Evolutionary conservation across 2,888 invertebrate genomes (phyloP), one percentile per base, ranked within the genome.

Genomic region (Conomelus anceps): DNA sequence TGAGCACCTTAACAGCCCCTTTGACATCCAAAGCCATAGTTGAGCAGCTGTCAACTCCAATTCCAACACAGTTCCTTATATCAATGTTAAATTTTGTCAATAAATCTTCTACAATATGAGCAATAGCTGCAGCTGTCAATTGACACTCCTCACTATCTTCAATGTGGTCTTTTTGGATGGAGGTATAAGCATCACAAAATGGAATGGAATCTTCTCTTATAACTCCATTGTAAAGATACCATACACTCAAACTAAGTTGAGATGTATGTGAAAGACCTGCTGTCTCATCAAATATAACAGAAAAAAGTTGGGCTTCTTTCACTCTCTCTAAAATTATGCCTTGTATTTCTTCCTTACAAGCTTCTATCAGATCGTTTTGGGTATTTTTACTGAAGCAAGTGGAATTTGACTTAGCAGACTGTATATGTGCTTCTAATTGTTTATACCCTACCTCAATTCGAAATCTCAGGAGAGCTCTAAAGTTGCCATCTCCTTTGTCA

Each of bases 241-340:
- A 26, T 17, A 92, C 89, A 89, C 91, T 90, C 88, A 92, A 90
- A 89, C 91, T 92, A 89, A 92, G 89, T 90, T 92, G 92, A 29
- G 91, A 91, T 22, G 84, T 92, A 87, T 92, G 91, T 29, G 91
- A 89, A 23, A 91, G 90, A 90, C 92, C 92, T 34, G 92, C 92
- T 20, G 92, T 92, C 90, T 92, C 92, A 87, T 92, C 92, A 89
- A 92, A 92, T 20, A 92, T 90, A 85, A 92, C 91, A 85, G 91
- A 90, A 90, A 90, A 92, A 89, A 90, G 92, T 89, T 91, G 90
- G 23, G 89, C 88, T 87, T 89, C 63, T 89, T 90, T 89, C 63
- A 88, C 34, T 22, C 41, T 22, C 23, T 22, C 29, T 41, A 88
- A 85, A 63, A 41, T 88, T 23, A 34, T 34, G 23, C 6, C 20